A percentile compares a stretch with the other conserved stretches of the same genome.
Evolutionary conservation across 2,888 invertebrate genomes (phyloP).

Genomic region (Bembecia ichneumoniformis): DNA sequence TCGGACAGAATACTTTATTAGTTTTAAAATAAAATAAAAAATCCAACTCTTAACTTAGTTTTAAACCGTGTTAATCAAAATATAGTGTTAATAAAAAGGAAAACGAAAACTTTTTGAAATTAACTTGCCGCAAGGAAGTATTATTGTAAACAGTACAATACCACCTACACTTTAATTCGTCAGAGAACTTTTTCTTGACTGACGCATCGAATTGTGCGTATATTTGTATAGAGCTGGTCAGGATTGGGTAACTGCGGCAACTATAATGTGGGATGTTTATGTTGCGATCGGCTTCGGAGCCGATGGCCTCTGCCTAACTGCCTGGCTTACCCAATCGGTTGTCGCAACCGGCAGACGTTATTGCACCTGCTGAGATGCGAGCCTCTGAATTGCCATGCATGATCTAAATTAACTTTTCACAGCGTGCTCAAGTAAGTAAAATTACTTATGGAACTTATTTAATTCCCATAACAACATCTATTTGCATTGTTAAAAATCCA

Average conservation of each 20-base stretch:
- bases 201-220: slow-evolving; percentile 43
- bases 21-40: no score
- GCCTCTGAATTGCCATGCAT: slow-evolving; percentile 43
- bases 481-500: no score
- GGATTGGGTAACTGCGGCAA: slow-evolving; percentile 47
- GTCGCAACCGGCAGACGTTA: slow-evolving; percentile 60
- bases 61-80: no score
- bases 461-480: no score
- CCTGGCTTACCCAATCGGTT: slow-evolving; percentile 55
- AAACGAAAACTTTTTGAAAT: no score
- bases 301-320: slow-evolving; percentile 50
- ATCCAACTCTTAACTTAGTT: no score
- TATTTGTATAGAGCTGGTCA: slow-evolving; percentile 50
- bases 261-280: slow-evolving; percentile 61
- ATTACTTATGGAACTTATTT: no score
- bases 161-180: slow-evolving; percentile 16
- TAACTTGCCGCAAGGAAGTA: no score
- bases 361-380: slow-evolving; percentile 60
- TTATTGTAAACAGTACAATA: slow-evolving; percentile 8
- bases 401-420: slow-evolving; percentile 15
- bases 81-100: no score
- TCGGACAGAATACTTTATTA: no score
- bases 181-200: slow-evolving; percentile 19
- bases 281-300: slow-evolving; percentile 49
- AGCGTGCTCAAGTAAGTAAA: no score